These are phyloP conservation scores for Drosophila testacea DNA, from an alignment of 2,888 invertebrate genomes.

Conservation along the genomic window DNA sequence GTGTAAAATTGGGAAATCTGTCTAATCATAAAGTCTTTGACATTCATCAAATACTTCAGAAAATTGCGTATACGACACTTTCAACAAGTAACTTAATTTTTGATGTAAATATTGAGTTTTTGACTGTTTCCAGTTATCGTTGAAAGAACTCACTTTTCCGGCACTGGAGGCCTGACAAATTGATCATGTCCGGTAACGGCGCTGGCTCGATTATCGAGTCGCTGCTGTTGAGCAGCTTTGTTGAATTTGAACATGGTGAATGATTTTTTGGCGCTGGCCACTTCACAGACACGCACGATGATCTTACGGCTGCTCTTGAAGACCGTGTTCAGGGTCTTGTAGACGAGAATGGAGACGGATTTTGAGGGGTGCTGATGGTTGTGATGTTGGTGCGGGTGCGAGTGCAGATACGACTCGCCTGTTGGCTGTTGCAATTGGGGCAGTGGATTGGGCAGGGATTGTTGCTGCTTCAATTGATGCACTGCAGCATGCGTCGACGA, in stretches of 20 bases:
- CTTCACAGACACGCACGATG: constrained; percentile 85
- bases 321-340: constrained; percentile 85
- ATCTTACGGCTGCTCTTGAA: constrained; percentile 85
- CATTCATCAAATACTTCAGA: not conserved
- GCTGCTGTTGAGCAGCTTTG: constrained; percentile 82
- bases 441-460: constrained; percentile 80
- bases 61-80: constrained; percentile 26
- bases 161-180: constrained; percentile 89
- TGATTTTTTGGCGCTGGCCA: constrained; percentile 85
- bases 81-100: not conserved
- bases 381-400: constrained; percentile 34
- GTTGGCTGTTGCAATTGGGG: constrained; percentile 53
- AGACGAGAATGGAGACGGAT: constrained; percentile 85
- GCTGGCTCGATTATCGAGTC: constrained; percentile 87
- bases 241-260: constrained; percentile 90
- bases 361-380: constrained; percentile 79
- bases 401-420: constrained; percentile 38
- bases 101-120: not conserved
- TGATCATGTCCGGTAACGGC: constrained; percentile 93
- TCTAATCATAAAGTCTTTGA: no score
- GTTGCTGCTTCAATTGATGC: constrained; percentile 82
- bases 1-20: no score
- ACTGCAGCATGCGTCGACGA: constrained; percentile 72
- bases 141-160: constrained; percentile 84
- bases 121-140: constrained; percentile 1